These are phyloP conservation scores for Labrus mixtus DNA, from an alignment of 2,113 vertebrate genomes.

Conservation along the genomic window DNA sequence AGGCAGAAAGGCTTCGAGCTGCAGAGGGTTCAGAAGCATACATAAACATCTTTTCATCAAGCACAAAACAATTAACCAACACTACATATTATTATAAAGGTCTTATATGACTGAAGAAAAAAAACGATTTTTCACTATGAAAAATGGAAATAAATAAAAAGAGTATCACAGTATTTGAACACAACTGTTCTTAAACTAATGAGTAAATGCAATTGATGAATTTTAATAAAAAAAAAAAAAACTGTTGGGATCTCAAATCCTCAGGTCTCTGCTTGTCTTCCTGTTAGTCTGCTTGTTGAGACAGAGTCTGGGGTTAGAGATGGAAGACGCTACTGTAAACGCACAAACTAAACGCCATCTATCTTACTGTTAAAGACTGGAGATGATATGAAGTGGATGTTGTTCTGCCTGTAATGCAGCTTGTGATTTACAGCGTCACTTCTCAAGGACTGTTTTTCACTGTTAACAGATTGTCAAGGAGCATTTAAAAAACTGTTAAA, in stretches of 20 bases:
- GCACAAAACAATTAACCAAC: constrained; percentile 33
- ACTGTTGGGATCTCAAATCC: constrained; percentile 48
- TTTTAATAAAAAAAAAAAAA: constrained; percentile 1
- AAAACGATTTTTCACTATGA: neutral
- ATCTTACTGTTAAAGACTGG: neutral
- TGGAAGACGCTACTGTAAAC: no score
- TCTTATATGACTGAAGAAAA: constrained; percentile 3
- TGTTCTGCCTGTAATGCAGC: neutral
- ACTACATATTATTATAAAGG: constrained; percentile 17
- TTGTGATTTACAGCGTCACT: neutral
- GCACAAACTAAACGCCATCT: neutral
- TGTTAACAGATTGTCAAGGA: neutral
- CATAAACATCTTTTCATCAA: constrained; percentile 45
- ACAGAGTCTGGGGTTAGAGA: constrained; percentile 1
- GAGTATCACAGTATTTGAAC: constrained; percentile 17
- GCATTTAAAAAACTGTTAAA: neutral
- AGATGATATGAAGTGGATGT: no score
- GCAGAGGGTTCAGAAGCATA: constrained; percentile 67
- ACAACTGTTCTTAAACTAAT: constrained; percentile 8
- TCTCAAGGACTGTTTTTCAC: neutral
- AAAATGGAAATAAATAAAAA: neutral
- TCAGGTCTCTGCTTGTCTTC: constrained; percentile 35
- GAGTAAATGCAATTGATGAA: neutral
- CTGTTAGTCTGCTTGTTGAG: constrained; percentile 37
- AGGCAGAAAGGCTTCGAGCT: constrained; percentile 65